These are phyloP conservation scores for Formica aserva DNA, from an alignment of 2,888 invertebrate genomes.

Conservation along the genomic window DNA sequence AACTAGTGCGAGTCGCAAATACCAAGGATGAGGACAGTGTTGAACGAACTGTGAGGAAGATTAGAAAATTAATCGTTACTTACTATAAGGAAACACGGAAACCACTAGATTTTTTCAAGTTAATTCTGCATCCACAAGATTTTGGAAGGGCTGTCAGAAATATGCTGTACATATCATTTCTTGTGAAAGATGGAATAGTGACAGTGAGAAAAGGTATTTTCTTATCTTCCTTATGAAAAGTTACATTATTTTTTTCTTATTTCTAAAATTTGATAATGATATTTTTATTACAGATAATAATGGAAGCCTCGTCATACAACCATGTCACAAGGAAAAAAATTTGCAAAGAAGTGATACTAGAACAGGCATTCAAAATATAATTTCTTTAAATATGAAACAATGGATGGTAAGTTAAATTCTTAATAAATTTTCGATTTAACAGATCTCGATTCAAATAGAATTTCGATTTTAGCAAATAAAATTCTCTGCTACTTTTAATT, in stretches of 20 bases:
- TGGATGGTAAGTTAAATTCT: constrained; percentile 87
- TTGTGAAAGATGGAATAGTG: constrained; percentile 88
- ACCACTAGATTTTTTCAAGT: constrained; percentile 88
- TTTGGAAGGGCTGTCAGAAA: constrained; percentile 89
- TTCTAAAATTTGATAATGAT: constrained; percentile 1
- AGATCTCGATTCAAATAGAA: background rate
- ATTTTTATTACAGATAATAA: constrained; percentile 68
- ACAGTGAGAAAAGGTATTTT: constrained; percentile 86
- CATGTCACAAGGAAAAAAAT: constrained; percentile 79
- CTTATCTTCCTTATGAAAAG: background rate
- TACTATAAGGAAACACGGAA: constrained; percentile 84
- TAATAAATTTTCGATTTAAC: constrained; percentile 58
- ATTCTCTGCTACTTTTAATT: background rate
- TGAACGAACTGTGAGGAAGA: constrained; percentile 87
- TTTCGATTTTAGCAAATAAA: background rate
- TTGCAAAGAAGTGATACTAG: constrained; percentile 75
- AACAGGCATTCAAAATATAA: constrained; percentile 87
- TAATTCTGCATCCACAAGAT: constrained; percentile 88
- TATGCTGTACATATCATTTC: constrained; percentile 89
- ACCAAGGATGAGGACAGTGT: constrained; percentile 88
- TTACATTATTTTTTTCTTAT: background rate
- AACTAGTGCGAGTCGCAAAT: constrained; percentile 84
- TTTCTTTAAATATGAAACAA: constrained; percentile 87
- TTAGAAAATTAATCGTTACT: constrained; percentile 86
- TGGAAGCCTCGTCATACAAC: constrained; percentile 75